These are phyloP conservation scores for Stichopus horrens DNA, from an alignment of 53 echinoderm and acorn worm species.

Conservation along the genomic window DNA sequence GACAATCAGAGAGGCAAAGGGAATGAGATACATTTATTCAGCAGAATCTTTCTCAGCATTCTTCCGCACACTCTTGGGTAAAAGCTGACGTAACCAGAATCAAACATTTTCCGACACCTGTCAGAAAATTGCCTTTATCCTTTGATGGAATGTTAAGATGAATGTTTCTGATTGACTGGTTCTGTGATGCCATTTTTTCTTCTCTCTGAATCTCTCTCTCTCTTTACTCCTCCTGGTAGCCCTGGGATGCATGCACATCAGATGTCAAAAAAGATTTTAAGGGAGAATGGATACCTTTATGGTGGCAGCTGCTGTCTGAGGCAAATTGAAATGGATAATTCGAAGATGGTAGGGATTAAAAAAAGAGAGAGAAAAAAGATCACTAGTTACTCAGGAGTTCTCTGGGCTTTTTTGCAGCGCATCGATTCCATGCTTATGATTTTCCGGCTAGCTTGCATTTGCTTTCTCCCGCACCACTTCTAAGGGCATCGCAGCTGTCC, in stretches of 20 bases:
- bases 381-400: no score
- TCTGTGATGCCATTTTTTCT: neutral
- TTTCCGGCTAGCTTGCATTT: no score
- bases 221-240: no score
- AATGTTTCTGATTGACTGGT: neutral
- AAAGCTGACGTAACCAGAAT: neutral
- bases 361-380: no score
- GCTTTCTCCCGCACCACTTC: no score
- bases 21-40: neutral
- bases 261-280: neutral
- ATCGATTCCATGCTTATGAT: no score
- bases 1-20: neutral
- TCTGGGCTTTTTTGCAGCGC: no score
- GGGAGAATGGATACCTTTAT: neutral
- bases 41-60: neutral
- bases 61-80: neutral
- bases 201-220: neutral
- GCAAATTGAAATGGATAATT: conserved; percentile 18
- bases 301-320: neutral
- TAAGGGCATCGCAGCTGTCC: no score
- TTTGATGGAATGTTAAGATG: neutral
- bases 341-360: neutral
- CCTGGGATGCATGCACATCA: neutral
- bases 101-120: neutral
- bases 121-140: conserved; percentile 8